These are phyloP conservation scores for Crax fasciolata DNA, from an alignment of 2,797 vertebrate genomes.

Conservation along the genomic window DNA sequence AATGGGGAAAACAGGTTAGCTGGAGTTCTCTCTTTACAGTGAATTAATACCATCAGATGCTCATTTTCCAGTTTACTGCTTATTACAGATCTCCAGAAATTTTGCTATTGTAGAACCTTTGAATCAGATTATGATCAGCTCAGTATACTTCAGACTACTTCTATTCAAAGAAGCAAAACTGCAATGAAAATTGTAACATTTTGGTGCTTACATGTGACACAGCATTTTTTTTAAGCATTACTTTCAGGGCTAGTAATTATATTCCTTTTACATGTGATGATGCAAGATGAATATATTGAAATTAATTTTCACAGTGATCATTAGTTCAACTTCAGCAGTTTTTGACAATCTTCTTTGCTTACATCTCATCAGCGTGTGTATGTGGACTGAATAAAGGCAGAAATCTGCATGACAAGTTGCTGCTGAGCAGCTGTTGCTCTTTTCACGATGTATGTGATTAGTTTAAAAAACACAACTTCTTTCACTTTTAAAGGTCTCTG, in stretches of 20 bases:
- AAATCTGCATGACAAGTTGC: constrained; percentile 66
- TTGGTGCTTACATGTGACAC: not conserved
- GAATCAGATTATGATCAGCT: not conserved
- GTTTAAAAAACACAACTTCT: constrained; percentile 56
- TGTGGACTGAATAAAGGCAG: constrained; percentile 60
- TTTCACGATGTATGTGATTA: constrained; percentile 56
- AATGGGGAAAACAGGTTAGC: not conserved
- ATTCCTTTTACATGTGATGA: not conserved
- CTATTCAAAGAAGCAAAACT: not conserved
- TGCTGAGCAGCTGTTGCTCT: constrained; percentile 70
- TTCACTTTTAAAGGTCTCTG: constrained; percentile 20
- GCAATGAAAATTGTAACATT: not conserved
- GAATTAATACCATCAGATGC: not conserved
- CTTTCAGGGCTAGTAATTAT: not conserved
- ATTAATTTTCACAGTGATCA: constrained; percentile 21
- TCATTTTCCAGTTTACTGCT: not conserved
- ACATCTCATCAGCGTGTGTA: constrained; percentile 55
- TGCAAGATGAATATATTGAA: not conserved
- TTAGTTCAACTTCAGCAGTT: constrained; percentile 27
- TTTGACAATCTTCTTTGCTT: constrained; percentile 34
- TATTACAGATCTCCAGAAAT: not conserved
- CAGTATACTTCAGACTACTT: not conserved
- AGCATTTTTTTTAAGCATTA: not conserved
- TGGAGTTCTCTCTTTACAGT: not conserved
- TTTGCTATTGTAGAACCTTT: not conserved